Percentiles rank a stretch among this genome's conserved stretches.
Conservation (phyloP, 2,797 vertebrate genomes). For the Pangasius mekongensis region DNA sequence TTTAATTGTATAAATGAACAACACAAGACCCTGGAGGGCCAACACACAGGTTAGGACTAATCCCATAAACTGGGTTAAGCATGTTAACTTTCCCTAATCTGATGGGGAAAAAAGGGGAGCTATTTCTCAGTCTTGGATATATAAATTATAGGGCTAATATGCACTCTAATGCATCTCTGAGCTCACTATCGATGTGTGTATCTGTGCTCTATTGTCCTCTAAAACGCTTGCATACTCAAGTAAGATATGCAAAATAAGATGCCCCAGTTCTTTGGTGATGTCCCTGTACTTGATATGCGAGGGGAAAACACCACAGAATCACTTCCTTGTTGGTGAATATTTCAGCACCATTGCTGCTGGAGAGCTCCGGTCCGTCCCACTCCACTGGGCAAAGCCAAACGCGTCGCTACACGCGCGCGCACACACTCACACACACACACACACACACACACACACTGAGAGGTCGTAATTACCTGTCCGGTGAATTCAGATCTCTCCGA, state of each 20-base stretch:
- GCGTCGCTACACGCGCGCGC: background rate
- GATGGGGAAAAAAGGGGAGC: background rate
- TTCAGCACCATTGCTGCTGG: constrained; percentile 69
- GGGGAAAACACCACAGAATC: constrained; percentile 49
- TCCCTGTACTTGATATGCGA: constrained; percentile 20
- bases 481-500: constrained; percentile 58
- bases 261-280: background rate
- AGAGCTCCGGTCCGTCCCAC: constrained; percentile 68
- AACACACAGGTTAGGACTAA: background rate
- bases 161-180: background rate
- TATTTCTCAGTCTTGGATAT: background rate
- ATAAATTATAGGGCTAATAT: background rate
- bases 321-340: constrained; percentile 67
- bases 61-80: constrained; percentile 21
- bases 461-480: constrained; percentile 71
- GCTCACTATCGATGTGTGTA: background rate
- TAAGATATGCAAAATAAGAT: background rate
- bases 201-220: background rate
- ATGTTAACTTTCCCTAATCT: constrained; percentile 46
- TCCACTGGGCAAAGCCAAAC: constrained; percentile 46
- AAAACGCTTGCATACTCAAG: background rate
- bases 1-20: background rate
- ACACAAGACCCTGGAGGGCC: background rate
- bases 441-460: constrained; percentile 1
- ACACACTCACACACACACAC: background rate